phyloP scores from a whole-genome alignment of 53 echinoderm and acorn worm species.

The Echinometra lucunter region DNA sequence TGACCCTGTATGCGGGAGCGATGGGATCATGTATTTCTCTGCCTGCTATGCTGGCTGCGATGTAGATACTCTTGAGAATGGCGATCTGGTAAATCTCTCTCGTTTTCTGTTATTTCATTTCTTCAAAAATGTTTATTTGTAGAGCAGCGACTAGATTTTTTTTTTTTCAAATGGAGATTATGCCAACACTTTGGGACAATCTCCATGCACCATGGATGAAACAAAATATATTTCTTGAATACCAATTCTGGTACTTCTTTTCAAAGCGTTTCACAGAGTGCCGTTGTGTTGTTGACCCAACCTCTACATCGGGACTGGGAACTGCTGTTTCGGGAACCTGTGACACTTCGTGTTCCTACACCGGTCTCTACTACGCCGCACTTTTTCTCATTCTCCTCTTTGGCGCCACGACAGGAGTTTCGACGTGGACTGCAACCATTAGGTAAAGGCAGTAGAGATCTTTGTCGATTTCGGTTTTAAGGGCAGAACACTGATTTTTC shows the following conservation, averaged over 20 bases:
- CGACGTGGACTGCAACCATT: slow-evolving; percentile 77
- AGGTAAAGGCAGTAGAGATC: slow-evolving; percentile 49
- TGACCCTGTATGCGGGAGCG: slow-evolving; percentile 66
- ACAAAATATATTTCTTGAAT: background rate
- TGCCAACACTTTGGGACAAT: background rate
- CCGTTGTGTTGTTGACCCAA: background rate
- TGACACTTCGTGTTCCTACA: slow-evolving; percentile 61
- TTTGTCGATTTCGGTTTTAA: background rate
- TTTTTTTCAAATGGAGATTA: background rate
- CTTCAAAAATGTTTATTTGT: background rate
- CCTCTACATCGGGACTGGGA: background rate
- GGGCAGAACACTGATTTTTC: background rate
- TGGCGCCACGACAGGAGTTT: slow-evolving; percentile 74
- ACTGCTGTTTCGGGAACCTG: slow-evolving; percentile 73
- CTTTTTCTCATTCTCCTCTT: slow-evolving; percentile 74
- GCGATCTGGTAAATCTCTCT: background rate
- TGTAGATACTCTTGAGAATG: background rate
- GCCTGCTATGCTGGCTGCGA: slow-evolving; percentile 69
- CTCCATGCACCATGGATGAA: background rate
- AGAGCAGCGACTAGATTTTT: background rate
- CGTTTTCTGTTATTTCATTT: background rate
- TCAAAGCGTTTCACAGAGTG: background rate
- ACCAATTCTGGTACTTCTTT: background rate
- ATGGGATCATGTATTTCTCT: slow-evolving; percentile 66
- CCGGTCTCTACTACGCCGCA: slow-evolving; percentile 69